A percentile compares a stretch with the other conserved stretches of the same genome.
These are phyloP conservation scores for Zelostemma sp. DNA, from an alignment of 1,140 invertebrate genomes.

Conservation along the genomic window DNA sequence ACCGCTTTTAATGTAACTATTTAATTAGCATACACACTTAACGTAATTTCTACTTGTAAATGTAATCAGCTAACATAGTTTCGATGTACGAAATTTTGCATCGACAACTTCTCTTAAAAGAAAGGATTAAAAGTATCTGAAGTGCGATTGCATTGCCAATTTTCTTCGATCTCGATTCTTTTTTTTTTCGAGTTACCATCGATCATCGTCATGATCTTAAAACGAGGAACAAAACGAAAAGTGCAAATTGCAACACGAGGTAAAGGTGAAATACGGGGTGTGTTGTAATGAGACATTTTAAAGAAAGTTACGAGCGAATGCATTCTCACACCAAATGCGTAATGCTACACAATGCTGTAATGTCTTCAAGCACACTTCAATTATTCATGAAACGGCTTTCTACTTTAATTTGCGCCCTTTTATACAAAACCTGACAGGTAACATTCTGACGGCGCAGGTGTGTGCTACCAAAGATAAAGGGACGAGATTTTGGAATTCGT, in stretches of 20 bases:
- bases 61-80: too few species aligned
- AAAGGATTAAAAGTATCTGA: too few species aligned
- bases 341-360: slow-evolving; percentile 3
- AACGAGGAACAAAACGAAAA: background rate
- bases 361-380: slow-evolving; percentile 8
- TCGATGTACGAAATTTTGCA: too few species aligned
- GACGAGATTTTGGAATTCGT: slow-evolving; percentile 3
- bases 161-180: too few species aligned
- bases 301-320: slow-evolving; percentile 8
- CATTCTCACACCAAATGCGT: slow-evolving; percentile 5
- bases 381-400: slow-evolving; percentile 19
- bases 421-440: background rate
- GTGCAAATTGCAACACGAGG: background rate
- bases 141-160: too few species aligned
- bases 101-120: too few species aligned
- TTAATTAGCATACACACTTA: too few species aligned
- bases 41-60: too few species aligned
- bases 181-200: background rate
- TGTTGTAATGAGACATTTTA: slow-evolving; percentile 1
- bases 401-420: slow-evolving; percentile 12
- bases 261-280: background rate
- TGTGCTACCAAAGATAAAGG: background rate
- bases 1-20: too few species aligned
- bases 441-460: background rate
- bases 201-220: background rate